Evolutionary conservation across 2,888 invertebrate genomes (phyloP), one percentile per base, ranked within the genome.

Genomic region (Rhodophaea formosa): DNA sequence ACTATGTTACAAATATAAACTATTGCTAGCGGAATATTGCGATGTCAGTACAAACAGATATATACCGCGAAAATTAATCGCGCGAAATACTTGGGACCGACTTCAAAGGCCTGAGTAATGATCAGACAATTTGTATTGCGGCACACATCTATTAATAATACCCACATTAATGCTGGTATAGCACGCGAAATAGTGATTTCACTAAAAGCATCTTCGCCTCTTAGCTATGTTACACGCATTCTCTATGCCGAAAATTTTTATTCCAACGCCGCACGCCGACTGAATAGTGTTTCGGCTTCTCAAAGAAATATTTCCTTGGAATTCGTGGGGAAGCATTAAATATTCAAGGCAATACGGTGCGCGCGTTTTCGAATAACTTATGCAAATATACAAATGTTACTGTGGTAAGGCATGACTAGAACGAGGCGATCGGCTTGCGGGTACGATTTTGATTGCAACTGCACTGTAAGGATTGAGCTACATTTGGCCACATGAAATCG

Each of bases 141-240:
- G 61, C 67, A 77, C 69, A 73, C 73, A 65, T 72, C 67, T 79
- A 78, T 75, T 82, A 79, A 79, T 82, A 81, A 74, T 73, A 71
- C 64, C 68, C 61, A 59, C 63, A 60, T 67, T 74, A 79, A 75
- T 79, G 75, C 76, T 81, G 82, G 84, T 82, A 57, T 61, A 61
- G 70, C 88, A 88, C 84, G 86, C 88, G 72, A 88, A 83, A 78
- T 75, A 78, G 84, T 81, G 84, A 87, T 88, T 87, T 76, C 63
- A 75, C 83, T 86, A 86, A 87, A 87, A 88, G 85, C 84, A 80
- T 84, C 81, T 72, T 68, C 56, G 64, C 53, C 54, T 59, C 53
- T 56, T 54, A 44, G 57, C 60, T 60, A 63, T 66, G 60, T 69
- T 70, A 71, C 74, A 78, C 75, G 73, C 75, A 68, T 76, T 78